Evolutionary conservation across 1,140 invertebrate genomes (phyloP), one percentile per base, ranked within the genome.

Genomic region (Microvelia longipes): DNA sequence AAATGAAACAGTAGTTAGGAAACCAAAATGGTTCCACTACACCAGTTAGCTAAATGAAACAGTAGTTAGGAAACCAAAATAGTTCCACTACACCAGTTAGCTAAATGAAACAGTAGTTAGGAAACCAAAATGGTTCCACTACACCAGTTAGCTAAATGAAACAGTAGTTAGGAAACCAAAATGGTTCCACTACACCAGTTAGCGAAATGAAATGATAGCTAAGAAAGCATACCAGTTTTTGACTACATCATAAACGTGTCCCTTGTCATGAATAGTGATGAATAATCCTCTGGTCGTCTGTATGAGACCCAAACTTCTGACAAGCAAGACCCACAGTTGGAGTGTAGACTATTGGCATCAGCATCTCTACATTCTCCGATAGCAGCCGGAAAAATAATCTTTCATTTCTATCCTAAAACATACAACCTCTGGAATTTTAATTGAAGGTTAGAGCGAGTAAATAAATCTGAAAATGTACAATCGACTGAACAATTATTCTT

Each of bases 271-370:
- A 74, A 98, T 96, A 0, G 96, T 96, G 67, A 99, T 90, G 77
- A 96, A 99, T 1, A 99, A 83, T 69, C 97, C 97, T 77, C 93
- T 87, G 96, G 96, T 79, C 94, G 85, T 68, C 93, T 85, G 77
- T 94, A 98, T 93, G 28, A 96, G 85, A 29, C 96, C 95, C n/a
- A 77, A 96, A 99, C 75, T 96, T 92, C 81, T 98, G 95, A 79
- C 97, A 99, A 0, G 96, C 96, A 73, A 93, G 82, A 0, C 97
- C 97, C 14, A 99, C 97, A 2, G 94, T 97, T 0, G 97, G 96
- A 0, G 96, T 98, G 79, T 99, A 99, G 1, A 98, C 93, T 76
- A 98, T 92, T 0, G 97, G 97, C 90, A 99, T 94, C 82, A 97
- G 88, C 76, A 92, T 86, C 77, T 96, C 91, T 69, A 97, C 88